Conservation (phyloP, 1,140 invertebrate species). For the Euwallacea fornicatus region DNA sequence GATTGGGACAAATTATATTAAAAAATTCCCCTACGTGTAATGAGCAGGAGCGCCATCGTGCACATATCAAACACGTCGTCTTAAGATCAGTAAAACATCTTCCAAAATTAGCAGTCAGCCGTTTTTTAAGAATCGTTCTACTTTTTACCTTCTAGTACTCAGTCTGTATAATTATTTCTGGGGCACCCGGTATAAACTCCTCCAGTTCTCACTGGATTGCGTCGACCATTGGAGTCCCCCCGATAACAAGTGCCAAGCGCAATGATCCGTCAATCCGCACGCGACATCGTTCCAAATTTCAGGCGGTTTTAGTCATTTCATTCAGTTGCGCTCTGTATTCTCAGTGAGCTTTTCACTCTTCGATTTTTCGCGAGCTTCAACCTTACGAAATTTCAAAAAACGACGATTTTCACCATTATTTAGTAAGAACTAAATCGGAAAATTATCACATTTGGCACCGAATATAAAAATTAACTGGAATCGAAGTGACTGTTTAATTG, state of each 20-base stretch:
- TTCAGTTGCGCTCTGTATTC: conserved; percentile 14
- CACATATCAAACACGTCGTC: too few relatives aligned
- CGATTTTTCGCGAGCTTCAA: neutral
- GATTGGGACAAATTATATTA: too few relatives aligned
- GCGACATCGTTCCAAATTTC: conserved; percentile 13
- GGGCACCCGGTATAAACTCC: too few relatives aligned
- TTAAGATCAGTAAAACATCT: too few relatives aligned
- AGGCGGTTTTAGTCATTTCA: conserved; percentile 11
- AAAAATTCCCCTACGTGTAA: too few relatives aligned
- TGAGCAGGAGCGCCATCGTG: too few relatives aligned
- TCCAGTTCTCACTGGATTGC: too few relatives aligned
- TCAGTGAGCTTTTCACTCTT: neutral
- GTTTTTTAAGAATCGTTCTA: too few relatives aligned
- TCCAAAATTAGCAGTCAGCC: too few relatives aligned
- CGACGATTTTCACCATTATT: neutral
- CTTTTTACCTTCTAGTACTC: too few relatives aligned
- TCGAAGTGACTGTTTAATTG: neutral
- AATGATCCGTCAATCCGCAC: conserved; percentile 3
- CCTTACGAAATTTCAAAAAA: neutral
- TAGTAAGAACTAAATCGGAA: neutral
- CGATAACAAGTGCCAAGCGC: conserved; percentile 5
- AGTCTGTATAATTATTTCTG: too few relatives aligned
- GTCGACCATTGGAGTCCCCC: neutral
- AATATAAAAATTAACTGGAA: neutral
- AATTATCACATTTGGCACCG: neutral